Percentiles rank a stretch among this genome's conserved stretches.
These are phyloP conservation scores for Rhagonycha lutea DNA, from an alignment of 2,888 invertebrate species.

Conservation along the genomic window DNA sequence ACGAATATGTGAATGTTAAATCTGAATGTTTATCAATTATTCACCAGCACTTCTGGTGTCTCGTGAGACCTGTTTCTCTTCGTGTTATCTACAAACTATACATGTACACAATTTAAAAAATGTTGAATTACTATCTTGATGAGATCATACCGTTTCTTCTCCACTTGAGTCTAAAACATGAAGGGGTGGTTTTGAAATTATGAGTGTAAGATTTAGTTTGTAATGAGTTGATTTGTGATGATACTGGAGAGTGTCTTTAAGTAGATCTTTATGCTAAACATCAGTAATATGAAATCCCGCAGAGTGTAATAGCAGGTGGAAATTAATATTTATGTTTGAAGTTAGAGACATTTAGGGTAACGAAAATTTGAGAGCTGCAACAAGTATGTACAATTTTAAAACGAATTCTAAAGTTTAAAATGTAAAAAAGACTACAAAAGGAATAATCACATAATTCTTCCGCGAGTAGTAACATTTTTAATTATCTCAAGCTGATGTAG, in stretches of 20 bases:
- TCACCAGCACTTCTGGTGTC: conserved; percentile 46
- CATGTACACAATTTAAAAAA: conserved; percentile 40
- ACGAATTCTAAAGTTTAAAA: conserved; percentile 4
- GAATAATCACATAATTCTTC: conserved; percentile 41
- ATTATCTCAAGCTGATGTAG: conserved; percentile 49
- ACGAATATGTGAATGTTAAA: conserved; percentile 49
- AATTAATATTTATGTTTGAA: not conserved
- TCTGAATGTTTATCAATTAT: conserved; percentile 53
- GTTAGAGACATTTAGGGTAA: not conserved
- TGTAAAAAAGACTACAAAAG: conserved; percentile 4
- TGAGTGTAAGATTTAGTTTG: not conserved
- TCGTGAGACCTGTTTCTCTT: conserved; percentile 45
- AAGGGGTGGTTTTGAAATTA: not conserved
- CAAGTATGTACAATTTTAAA: conserved; percentile 9
- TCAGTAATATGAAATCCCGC: not conserved
- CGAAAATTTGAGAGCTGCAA: conserved; percentile 7
- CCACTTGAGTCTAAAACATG: not conserved
- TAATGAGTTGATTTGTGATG: not conserved
- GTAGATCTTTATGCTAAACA: not conserved
- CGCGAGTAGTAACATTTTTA: conserved; percentile 48
- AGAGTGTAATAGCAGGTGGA: not conserved
- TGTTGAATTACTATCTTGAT: conserved; percentile 22
- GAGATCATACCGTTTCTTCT: conserved; percentile 15
- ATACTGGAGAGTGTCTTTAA: not conserved
- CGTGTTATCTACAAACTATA: conserved; percentile 43